Base-by-base conservation (phyloP, 2,888 invertebrate species). In the Icerya purchasi region DNA sequence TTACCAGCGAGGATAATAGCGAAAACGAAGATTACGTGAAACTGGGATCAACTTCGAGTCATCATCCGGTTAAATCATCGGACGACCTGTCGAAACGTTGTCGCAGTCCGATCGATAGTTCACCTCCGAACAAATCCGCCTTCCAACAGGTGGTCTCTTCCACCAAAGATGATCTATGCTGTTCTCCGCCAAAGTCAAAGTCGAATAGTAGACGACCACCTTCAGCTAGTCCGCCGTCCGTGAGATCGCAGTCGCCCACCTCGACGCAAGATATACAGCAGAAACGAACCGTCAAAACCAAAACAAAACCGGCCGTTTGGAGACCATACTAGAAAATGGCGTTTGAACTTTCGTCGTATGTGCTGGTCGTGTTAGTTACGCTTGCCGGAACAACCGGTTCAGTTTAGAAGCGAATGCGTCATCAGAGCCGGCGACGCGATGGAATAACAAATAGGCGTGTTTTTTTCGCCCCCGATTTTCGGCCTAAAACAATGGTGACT, bases 1-100 rank as follows among this genome's bases (percentile, higher is more conserved):
- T 14, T 36, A 60, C 60, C 56, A 60, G 60, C 60, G 60, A 60
- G 14, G 59, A 55, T 22, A 59, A 22, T 50, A 60, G 60, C 56
- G 60, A 60, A 52, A 52, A 51, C 21, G 60, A 60, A 53, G 60
- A 60, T 25, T 56, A 56, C 56, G 60, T 56, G 18, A 36, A 36
- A 36, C 5, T 36, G 5, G 56, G 22, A 36, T 53, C 53, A 21
- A 60, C 56, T 22, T 59, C 59, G 24, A n/a, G n/a, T n/a, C n/a
- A n/a, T n/a, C n/a, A n/a, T n/a, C 36, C 36, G 36, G 14, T 14
- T 14, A 14, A 8, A 5, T 5, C 14, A 8, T 8, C 14, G 8
- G 36, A 36, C 36, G 36, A 36, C 14, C 14, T 8, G 8, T 5
- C 8, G 5, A 36, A 36, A 36, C 14, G 8, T 5, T 8, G 14